Conservation (phyloP, 2,797 vertebrate genomes). For the Onychomys arenicola region DNA sequence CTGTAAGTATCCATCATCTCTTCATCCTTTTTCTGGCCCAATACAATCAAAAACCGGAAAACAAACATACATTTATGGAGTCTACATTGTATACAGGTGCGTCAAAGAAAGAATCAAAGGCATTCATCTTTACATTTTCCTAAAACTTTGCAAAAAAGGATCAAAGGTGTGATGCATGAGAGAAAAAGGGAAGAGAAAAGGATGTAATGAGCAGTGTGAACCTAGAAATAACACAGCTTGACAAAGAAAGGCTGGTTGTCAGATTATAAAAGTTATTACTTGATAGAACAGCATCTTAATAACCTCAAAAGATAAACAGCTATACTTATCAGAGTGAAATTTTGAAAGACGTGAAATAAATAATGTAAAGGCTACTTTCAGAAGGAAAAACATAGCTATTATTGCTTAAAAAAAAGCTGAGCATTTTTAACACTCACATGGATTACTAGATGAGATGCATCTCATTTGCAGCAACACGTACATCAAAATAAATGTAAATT, state of each 20-base stretch:
- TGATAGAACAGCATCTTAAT: not conserved
- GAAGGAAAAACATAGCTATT: not conserved
- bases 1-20: not conserved
- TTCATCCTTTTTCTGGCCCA: not conserved
- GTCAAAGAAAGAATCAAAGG: not conserved
- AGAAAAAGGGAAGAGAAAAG: not conserved
- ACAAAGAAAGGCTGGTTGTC: not conserved
- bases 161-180: not conserved
- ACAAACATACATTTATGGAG: not conserved
- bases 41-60: not conserved
- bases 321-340: not conserved
- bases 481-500: not conserved
- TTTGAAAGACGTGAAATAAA: constrained; percentile 2
- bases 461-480: not conserved
- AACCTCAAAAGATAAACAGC: not conserved
- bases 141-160: not conserved
- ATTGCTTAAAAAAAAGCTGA: not conserved
- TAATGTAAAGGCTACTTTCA: not conserved
- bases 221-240: not conserved
- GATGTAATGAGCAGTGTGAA: not conserved
- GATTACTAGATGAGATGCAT: not conserved
- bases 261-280: not conserved
- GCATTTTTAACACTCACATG: not conserved
- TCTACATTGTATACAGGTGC: not conserved
- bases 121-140: not conserved